Base-by-base conservation (phyloP, 2,797 vertebrate genomes). In the Rachycentron canadum region DNA sequence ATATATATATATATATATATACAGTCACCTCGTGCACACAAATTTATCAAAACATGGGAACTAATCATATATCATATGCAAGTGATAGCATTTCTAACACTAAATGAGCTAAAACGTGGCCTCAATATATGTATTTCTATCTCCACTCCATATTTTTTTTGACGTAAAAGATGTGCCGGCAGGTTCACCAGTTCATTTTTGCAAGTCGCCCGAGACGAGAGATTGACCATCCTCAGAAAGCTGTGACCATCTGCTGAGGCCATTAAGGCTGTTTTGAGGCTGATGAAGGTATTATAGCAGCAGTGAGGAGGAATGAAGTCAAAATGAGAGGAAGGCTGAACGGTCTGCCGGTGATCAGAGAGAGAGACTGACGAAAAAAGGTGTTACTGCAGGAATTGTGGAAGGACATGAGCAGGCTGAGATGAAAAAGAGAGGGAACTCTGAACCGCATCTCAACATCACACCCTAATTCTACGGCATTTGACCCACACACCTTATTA, bases 271-370 rank as follows among this genome's bases (percentile, higher is more conserved):
- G 49, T 81, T 83, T n/a, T 58, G 70, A 76, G 36, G 76, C 66
- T 81, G 84, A 87, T 78, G 87, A 84, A 78, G 74, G 71, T 60
- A 74, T 83, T 69, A 81, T 62, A 19, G 58, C 38, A 65, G 63
- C 78, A 62, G 73, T 14, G 34, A 43, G 78, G 72, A 73, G 72
- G 75, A 88, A 82, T 72, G 59, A 36, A 49, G 50, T 19, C 47
- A 6, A 50, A 81, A 84, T 70, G 81, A 79, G 81, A 78, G 62
- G 68, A 85, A 81, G 72, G 58, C 34, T 38, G 69, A 59, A 28
- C 7, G 25, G 25, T 17, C 61, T 5, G 19, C 25, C 81, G 62
- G 78, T 19, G 73, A 80, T 69, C 21, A 25, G 4, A n/a, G n/a
- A 16, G 25, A 14, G 38, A 67, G 68, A 71, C 0, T 47, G 47